Evolutionary conservation across 2,888 invertebrate genomes (phyloP), one percentile per base, ranked within the genome.

Genomic region (Spodoptera littoralis): DNA sequence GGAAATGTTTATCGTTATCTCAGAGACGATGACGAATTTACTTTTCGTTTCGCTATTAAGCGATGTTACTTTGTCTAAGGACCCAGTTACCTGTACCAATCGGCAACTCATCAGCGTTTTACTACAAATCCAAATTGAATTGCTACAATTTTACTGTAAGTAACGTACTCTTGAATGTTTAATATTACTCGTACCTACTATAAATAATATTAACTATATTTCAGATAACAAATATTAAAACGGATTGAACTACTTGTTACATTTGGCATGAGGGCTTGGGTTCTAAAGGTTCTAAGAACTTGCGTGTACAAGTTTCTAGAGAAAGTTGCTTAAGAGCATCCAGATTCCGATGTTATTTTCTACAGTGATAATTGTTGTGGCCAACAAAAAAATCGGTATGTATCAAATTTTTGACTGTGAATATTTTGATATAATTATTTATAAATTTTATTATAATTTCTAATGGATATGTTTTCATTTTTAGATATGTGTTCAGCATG

Each of bases 281-380:
- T 30, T 56, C 55, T 42, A 49, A 61, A 57, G 74, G 69, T 24
- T 59, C 69, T 13, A 46, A 71, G 78, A 45, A 50, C 67, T 12
- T 78, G 74, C 49, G 50, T 74, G 9, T 69, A 60, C 45, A 70
- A 70, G 54, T 71, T 57, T 57, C 49, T 74, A 48, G 49, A 72
- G 50, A 13, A 61, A n/a, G 45, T 64, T 43, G 65, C 77, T 24
- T 30, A 46, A 47, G 36, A 58, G 47, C 36, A 65, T 49, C 73
- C 71, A 12, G 18, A 58, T 44, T 52, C 36, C n/a, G 55, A 77
- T 50, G 44, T 75, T 4, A 64, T 65, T 41, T 65, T 75, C 54
- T 73, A 73, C 45, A 56, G 61, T 11, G 70, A 77, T 45, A 73
- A 76, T 42, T 73, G 70, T 22, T 68, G 73, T 30, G 66, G 71